Base-by-base conservation (phyloP, 2,888 invertebrate genomes). In the Lycophotia porphyrea region DNA sequence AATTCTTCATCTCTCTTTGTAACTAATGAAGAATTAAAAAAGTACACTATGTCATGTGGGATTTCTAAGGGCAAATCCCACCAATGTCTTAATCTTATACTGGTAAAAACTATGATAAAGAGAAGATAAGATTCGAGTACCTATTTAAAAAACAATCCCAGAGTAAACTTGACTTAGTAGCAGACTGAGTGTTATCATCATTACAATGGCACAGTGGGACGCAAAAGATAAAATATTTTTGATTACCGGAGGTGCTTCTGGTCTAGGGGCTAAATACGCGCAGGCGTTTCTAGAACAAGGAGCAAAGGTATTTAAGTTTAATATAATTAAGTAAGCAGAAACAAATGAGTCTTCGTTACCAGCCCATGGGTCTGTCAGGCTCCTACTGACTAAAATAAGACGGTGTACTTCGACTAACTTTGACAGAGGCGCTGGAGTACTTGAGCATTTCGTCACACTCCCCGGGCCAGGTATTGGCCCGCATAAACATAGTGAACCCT, bases 211-310 rank as follows among this genome's bases (percentile, higher is more conserved):
- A n/a, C 63, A 47, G 64, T 82, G 84, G 82, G 78, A 85, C 31
- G 79, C 82, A 9, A 85, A 87, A 69, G 89, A 88, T 0, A 92
- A 93, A 86, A 89, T 88, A 5, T 88, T 92, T 78, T 66, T 93
- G 63, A 88, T 93, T 55, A 93, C 93, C 8, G 93, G 93, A 5
- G 93, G 90, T 2, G 93, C 93, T 24, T 92, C 92, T 0, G 92
- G 93, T 0, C 74, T 93, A n/a, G 93, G 93, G 1, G 92, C 92
- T 2, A 74, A 78, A 1, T 91, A 90, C 27, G 92, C 85, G 3
- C 84, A 92, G 76, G 76, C 67, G 9, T 93, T 92, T 76, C 78
- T 93, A 0, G 85, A 88, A 60, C 85, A 85, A 67, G 93, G 92
- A 39, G 92, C 92, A 18, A 89, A 92, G 90, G 93, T 92, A 85